Percentiles rank a stretch among this genome's conserved stretches.
These are phyloP conservation scores for Cotesia vestalis DNA, from an alignment of 1,140 invertebrate species.

Conservation along the genomic window DNA sequence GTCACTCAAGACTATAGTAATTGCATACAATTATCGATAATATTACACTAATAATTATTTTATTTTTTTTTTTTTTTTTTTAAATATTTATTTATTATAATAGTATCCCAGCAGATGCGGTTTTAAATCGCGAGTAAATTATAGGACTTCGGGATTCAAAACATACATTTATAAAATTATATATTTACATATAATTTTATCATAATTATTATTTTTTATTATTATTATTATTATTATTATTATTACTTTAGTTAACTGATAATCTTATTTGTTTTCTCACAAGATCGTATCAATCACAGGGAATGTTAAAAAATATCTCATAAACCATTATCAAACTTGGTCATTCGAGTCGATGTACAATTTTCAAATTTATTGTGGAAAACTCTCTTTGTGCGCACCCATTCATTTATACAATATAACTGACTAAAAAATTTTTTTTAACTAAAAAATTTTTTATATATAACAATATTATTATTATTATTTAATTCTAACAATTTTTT, in stretches of 20 bases:
- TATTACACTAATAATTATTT: too few species aligned
- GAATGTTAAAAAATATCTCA: constrained; percentile 16
- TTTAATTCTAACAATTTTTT: too few species aligned
- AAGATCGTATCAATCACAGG: constrained; percentile 10
- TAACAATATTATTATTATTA: too few species aligned
- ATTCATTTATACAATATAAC: too few species aligned
- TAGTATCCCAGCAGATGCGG: constrained; percentile 20
- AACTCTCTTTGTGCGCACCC: constrained; percentile 18
- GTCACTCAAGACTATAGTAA: too few species aligned
- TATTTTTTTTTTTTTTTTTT: not conserved
- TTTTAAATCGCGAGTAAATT: constrained; percentile 12
- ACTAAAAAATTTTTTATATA: too few species aligned
- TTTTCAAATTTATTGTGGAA: constrained; percentile 12
- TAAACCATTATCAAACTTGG: not conserved
- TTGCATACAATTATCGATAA: too few species aligned
- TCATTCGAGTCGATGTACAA: constrained; percentile 10
- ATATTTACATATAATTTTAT: too few species aligned
- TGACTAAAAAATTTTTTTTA: too few species aligned
- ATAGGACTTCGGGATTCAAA: constrained; percentile 22
- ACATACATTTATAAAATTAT: not conserved
- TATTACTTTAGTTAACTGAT: not conserved
- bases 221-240: too few species aligned
- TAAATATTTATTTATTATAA: constrained; percentile 30
- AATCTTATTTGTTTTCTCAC: not conserved
- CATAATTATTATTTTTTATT: not conserved